phyloP scores from a whole-genome alignment of 2,888 invertebrate genomes.

The Ecliptopera silaceata region DNA sequence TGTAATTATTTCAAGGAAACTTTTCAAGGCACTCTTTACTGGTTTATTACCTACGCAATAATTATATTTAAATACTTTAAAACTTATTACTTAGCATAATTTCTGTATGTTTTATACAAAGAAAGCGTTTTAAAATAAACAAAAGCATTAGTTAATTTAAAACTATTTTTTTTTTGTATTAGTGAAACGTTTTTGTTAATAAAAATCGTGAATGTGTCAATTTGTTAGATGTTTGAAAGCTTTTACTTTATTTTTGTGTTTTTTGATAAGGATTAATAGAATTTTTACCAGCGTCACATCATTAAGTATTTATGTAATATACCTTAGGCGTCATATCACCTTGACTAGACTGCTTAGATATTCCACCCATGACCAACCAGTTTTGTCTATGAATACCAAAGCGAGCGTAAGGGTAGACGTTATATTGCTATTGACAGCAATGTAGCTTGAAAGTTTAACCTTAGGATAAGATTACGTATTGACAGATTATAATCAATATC shows the following conservation, averaged over 20 bases:
- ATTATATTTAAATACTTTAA: background rate
- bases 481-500: too few species aligned
- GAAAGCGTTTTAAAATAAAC: too few species aligned
- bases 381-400: constrained; percentile 22
- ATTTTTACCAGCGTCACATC: too few species aligned
- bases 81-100: background rate
- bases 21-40: constrained; percentile 12
- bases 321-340: constrained; percentile 28
- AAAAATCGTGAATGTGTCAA: too few species aligned
- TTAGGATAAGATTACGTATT: background rate
- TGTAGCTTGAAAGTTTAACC: background rate
- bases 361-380: constrained; percentile 23
- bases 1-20: constrained; percentile 19
- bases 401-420: constrained; percentile 15
- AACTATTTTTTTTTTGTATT: background rate
- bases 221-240: too few species aligned
- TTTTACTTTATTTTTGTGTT: too few species aligned
- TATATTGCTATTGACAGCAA: constrained; percentile 4
- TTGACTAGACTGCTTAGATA: constrained; percentile 29
- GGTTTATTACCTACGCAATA: constrained; percentile 14
- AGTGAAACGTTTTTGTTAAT: too few species aligned
- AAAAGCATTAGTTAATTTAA: too few species aligned
- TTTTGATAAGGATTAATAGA: too few species aligned
- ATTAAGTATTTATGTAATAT: too few species aligned
- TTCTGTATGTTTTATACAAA: too few species aligned